Conservation (phyloP, 2,797 vertebrate genomes). For the Pseudomugil tenellus region DNA sequence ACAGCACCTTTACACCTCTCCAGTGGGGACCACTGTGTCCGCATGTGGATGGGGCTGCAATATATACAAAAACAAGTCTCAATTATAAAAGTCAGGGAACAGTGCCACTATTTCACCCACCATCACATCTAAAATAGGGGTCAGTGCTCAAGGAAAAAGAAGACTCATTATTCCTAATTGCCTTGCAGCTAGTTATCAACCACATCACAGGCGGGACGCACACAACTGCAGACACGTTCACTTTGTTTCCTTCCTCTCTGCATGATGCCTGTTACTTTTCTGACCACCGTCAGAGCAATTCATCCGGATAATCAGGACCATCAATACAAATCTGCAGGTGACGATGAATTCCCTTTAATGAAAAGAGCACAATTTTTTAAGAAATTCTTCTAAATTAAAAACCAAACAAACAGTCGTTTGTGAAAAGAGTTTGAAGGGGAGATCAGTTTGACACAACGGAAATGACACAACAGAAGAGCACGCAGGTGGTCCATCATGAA, state of each 20-base stretch:
- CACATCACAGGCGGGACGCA: constrained; percentile 60
- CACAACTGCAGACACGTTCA: constrained; percentile 33
- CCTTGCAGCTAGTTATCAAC: constrained; percentile 52
- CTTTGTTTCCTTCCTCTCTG: constrained; percentile 42
- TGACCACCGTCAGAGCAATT: constrained; percentile 57
- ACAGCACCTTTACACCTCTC: constrained; percentile 40
- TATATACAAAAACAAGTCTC: constrained; percentile 38
- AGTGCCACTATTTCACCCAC: constrained; percentile 62
- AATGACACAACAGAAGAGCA: constrained; percentile 29
- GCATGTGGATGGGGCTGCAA: constrained; percentile 14
- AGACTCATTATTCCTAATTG: constrained; percentile 65
- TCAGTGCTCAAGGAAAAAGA: constrained; percentile 43
- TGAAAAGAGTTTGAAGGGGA: constrained; percentile 6
- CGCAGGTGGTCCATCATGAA: constrained; percentile 36
- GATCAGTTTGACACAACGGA: constrained; percentile 13
- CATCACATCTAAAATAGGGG: constrained; percentile 58
- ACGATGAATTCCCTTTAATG: constrained; percentile 19
- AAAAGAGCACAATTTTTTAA: constrained; percentile 7
- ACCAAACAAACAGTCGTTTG: constrained; percentile 17
- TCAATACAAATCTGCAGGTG: constrained; percentile 31
- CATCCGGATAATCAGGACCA: constrained; percentile 42
- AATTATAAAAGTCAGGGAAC: constrained; percentile 49
- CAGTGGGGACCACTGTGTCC: constrained; percentile 58
- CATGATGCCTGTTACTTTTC: constrained; percentile 51
- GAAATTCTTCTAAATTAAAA: constrained; percentile 2